Percentiles rank a stretch among this genome's conserved stretches.
phyloP scores from a whole-genome alignment of 2,888 invertebrate species.

The Standfussiana lucernea region DNA sequence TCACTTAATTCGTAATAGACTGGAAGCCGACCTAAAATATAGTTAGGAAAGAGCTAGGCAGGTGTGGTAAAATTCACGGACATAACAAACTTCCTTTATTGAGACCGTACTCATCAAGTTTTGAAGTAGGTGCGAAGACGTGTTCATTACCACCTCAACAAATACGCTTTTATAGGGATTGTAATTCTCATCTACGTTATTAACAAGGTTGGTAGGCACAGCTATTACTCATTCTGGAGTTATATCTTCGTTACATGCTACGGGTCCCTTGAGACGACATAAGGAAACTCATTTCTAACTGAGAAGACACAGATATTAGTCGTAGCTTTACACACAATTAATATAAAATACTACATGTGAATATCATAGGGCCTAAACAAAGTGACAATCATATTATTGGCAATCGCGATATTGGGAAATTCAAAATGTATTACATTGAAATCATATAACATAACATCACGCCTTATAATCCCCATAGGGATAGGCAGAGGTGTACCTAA shows the following conservation, averaged over 20 bases:
- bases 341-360: not conserved
- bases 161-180: conserved; percentile 2
- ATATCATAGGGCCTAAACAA: not conserved
- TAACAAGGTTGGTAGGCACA: conserved; percentile 4
- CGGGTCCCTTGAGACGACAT: conserved; percentile 19
- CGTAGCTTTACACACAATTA: not conserved
- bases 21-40: not conserved
- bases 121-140: not conserved
- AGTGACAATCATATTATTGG: not conserved
- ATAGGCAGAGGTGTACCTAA: not conserved
- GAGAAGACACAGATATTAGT: conserved; percentile 10
- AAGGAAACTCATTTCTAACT: conserved; percentile 26
- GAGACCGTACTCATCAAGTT: not conserved
- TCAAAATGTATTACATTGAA: not conserved
- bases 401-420: not conserved
- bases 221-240: conserved; percentile 24
- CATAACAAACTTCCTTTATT: not conserved
- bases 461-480: not conserved
- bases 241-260: conserved; percentile 29
- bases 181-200: conserved; percentile 24
- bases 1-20: not conserved
- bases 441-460: not conserved
- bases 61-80: not conserved
- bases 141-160: not conserved
- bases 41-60: not conserved